phyloP scores from a whole-genome alignment of 1,140 invertebrate species.

The Arion vulgaris region DNA sequence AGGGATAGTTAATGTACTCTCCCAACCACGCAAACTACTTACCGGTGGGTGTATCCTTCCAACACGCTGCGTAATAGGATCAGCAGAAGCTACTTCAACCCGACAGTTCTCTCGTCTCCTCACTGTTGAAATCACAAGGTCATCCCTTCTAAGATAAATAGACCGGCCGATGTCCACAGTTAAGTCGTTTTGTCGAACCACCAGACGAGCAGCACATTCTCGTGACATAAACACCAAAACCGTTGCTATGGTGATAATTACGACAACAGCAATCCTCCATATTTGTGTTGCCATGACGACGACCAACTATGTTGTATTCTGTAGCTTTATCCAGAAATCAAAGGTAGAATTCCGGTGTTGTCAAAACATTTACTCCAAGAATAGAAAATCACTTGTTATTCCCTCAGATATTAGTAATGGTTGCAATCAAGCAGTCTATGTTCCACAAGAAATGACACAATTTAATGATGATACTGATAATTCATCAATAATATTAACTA shows the following conservation, averaged over 20 bases:
- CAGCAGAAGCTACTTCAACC: constrained; percentile 61
- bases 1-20: no score
- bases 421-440: no score
- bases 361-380: no score
- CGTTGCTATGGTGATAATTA: not conserved
- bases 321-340: not conserved
- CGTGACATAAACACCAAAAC: not conserved
- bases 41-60: constrained; percentile 64
- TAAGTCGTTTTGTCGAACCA: constrained; percentile 53
- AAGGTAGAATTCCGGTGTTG: no score
- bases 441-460: no score
- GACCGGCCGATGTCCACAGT: constrained; percentile 63
- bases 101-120: constrained; percentile 56
- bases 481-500: no score
- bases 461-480: no score
- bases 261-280: not conserved
- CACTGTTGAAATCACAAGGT: constrained; percentile 53
- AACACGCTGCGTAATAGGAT: constrained; percentile 67
- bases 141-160: constrained; percentile 59
- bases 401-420: no score
- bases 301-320: no score
- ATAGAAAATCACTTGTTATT: no score
- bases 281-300: not conserved
- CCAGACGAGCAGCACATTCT: constrained; percentile 40
- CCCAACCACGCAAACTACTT: constrained; percentile 36